Base-by-base conservation (phyloP, 2,113 vertebrate genomes). In the Camarhynchus parvulus region DNA sequence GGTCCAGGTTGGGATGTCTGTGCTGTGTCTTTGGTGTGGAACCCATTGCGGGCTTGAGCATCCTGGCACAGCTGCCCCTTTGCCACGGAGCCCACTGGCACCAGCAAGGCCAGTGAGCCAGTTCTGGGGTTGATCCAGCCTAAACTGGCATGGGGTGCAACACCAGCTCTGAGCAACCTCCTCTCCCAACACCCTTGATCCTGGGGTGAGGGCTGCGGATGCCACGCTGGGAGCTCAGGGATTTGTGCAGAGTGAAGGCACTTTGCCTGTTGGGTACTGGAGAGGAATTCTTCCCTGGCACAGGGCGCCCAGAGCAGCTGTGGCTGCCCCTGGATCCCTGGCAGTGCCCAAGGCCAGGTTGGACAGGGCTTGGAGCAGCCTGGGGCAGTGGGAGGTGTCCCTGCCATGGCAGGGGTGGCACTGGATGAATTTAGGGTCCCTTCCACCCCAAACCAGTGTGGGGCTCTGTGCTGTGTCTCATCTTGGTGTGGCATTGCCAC, bases 221-320 rank as follows among this genome's bases (percentile, higher is more conserved):
- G 39, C 25, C 44, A 23, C 0, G 0, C 22, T 64, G 82, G 35
- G 56, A 18, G 21, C 12, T 12, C 1, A 3, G 56, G 30, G 56
- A 68, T 37, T 5, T 37, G 27, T 11, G 24, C 47, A 30, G 52
- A 10, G 28, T 6, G 44, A 58, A 61, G 46, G 39, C 20, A 74
- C 39, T 44, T n/a, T 67, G 23, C 44, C 44, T 74, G 22, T 30
- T n/a, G 39, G 30, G 31, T 61, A 13, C 0, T 47, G 25, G 39
- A 33, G 0, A 75, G 28, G 1, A 75, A 67, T 46, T 6, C 0
- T 16, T 67, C 33, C 85, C 52, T 73, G 76, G 42, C 50, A 42
- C 35, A 66, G 67, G 35, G 10, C 73, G 21, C 49, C 21, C 76
- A 73, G 50, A 58, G 67, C 3, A 73, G 67, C 68, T 89, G 68